phyloP scores from a whole-genome alignment of 2,113 vertebrate species.

The Baryphthengus martii region DNA sequence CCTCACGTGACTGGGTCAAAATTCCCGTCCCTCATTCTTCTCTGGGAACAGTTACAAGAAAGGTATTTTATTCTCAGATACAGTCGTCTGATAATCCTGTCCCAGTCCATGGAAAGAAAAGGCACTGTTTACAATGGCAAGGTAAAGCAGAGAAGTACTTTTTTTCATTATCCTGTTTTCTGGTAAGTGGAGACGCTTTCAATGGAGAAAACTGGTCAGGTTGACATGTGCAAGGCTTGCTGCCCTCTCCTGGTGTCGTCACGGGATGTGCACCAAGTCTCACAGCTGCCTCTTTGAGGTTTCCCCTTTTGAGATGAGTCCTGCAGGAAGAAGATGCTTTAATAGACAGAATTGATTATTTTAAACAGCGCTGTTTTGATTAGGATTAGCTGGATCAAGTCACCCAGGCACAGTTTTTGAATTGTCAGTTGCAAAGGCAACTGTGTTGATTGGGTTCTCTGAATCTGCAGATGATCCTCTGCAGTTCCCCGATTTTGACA shows the following conservation, averaged over 20 bases:
- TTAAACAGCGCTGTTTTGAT: background rate
- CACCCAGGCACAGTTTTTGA: background rate
- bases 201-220: background rate
- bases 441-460: background rate
- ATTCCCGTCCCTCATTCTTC: background rate
- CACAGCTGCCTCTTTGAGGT: background rate
- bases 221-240: background rate
- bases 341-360: background rate
- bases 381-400: background rate
- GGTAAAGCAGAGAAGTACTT: background rate
- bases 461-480: background rate
- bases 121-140: background rate
- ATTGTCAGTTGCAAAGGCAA: background rate
- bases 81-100: background rate
- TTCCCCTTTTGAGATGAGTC: background rate
- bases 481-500: background rate
- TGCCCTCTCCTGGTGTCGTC: constrained; percentile 44
- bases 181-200: background rate
- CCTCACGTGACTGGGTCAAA: background rate
- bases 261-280: background rate
- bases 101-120: background rate
- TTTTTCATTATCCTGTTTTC: background rate
- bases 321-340: constrained; percentile 27
- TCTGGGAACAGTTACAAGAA: background rate
- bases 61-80: background rate